A percentile compares a stretch with the other conserved stretches of the same genome.
These are phyloP conservation scores for Adoxophyes honmai DNA, from an alignment of 1,140 invertebrate genomes.

Conservation along the genomic window DNA sequence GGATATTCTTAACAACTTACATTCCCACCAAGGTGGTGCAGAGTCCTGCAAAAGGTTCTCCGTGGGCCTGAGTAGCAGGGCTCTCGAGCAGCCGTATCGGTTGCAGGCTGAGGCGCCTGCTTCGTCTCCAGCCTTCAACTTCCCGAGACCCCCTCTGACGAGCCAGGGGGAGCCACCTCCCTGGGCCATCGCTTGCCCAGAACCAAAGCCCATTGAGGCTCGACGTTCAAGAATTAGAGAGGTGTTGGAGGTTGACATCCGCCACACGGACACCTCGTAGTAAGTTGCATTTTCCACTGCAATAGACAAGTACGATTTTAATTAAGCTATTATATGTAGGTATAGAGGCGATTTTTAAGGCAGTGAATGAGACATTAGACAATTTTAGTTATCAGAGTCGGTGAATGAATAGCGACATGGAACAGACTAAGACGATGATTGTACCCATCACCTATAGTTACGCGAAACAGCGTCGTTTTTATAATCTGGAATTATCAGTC, in stretches of 20 bases:
- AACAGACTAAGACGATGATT: no score
- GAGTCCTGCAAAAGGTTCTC: constrained; percentile 54
- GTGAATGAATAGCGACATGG: no score
- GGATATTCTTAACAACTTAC: constrained; percentile 46
- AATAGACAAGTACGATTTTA: constrained; percentile 18
- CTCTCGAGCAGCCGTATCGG: constrained; percentile 56
- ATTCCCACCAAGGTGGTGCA: constrained; percentile 59
- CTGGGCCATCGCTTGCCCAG: constrained; percentile 44
- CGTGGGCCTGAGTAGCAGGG: constrained; percentile 51
- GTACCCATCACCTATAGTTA: no score
- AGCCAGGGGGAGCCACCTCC: constrained; percentile 43
- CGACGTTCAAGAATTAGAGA: constrained; percentile 51
- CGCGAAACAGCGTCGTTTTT: no score
- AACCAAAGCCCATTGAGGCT: constrained; percentile 54
- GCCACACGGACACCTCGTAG: constrained; percentile 67
- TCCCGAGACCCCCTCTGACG: constrained; percentile 46
- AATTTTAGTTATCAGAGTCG: no score
- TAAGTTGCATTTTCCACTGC: constrained; percentile 67
- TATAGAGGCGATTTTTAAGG: no score
- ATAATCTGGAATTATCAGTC: no score
- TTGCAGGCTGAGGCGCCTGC: constrained; percentile 62
- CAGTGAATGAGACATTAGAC: no score
- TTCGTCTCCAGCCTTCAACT: constrained; percentile 48
- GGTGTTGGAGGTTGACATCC: constrained; percentile 56
- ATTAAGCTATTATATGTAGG: no score